phyloP scores from a whole-genome alignment of 1,140 invertebrate species.

The Copidosoma floridanum region DNA sequence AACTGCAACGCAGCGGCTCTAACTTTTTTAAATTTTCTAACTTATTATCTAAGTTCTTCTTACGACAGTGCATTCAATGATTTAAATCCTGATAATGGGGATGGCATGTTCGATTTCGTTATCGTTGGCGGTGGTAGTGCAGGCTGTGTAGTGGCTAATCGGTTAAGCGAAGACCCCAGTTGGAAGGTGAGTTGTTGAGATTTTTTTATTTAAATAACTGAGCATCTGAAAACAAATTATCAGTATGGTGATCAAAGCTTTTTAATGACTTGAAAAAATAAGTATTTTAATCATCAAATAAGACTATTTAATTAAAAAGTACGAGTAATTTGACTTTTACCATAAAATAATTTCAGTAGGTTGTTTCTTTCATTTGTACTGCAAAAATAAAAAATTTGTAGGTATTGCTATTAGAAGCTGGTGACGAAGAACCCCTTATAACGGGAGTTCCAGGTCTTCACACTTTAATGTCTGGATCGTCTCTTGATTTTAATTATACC shows the following conservation, averaged over 20 bases:
- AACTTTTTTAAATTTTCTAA: neutral
- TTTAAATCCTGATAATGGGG: neutral
- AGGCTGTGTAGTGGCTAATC: neutral
- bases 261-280: neutral
- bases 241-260: neutral
- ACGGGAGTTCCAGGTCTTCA: constrained; percentile 24
- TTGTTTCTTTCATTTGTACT: no score
- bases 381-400: neutral
- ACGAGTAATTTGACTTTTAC: no score
- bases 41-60: neutral
- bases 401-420: constrained; percentile 5
- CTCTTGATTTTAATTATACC: constrained; percentile 2
- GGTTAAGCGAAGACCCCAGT: neutral
- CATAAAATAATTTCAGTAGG: no score
- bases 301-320: neutral
- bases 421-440: constrained; percentile 17
- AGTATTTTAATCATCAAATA: neutral
- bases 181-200: neutral
- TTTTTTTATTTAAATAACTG: neutral
- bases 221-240: neutral
- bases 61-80: neutral
- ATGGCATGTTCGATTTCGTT: neutral
- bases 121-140: neutral
- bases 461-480: neutral
- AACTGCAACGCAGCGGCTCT: neutral